phyloP scores from a whole-genome alignment of 2,888 invertebrate species.

The Muscina levida region DNA sequence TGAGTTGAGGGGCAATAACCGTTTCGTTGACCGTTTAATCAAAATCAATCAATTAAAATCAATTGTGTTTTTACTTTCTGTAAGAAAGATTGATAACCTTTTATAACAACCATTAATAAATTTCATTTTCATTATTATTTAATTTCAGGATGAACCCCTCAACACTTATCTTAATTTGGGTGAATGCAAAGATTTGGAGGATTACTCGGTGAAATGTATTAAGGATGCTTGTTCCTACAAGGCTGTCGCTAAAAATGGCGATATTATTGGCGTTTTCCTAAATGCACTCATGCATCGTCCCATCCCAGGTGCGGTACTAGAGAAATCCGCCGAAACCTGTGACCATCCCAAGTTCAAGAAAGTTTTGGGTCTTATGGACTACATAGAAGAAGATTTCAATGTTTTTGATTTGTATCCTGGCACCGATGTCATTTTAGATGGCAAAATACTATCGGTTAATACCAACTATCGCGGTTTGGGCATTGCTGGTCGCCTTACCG shows the following conservation, averaged over 20 bases:
- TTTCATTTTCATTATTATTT: no score
- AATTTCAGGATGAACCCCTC: slow-evolving; percentile 78
- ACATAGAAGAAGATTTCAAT: slow-evolving; percentile 80
- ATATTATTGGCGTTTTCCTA: slow-evolving; percentile 82
- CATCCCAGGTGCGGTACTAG: slow-evolving; percentile 62
- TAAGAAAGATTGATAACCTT: no score
- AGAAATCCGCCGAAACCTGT: slow-evolving; percentile 75
- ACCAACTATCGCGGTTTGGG: slow-evolving; percentile 78
- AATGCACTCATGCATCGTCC: slow-evolving; percentile 80
- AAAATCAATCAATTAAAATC: no score
- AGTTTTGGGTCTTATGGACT: slow-evolving; percentile 80
- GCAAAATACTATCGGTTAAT: slow-evolving; percentile 79
- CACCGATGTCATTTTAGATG: slow-evolving; percentile 76
- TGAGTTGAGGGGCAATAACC: no score
- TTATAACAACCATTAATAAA: no score
- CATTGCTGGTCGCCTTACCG: slow-evolving; percentile 78
- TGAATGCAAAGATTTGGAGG: slow-evolving; percentile 81
- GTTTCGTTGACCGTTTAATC: no score
- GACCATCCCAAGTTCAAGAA: slow-evolving; percentile 81
- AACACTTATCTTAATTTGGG: slow-evolving; percentile 78
- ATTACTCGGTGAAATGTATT: slow-evolving; percentile 81
- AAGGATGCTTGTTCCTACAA: slow-evolving; percentile 82
- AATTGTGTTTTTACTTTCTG: no score
- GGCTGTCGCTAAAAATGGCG: slow-evolving; percentile 80
- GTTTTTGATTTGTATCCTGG: slow-evolving; percentile 80